Evolutionary conservation across 2,113 vertebrate species (phyloP), one percentile per base, ranked within the genome.

Genomic region (Sylvicapra grimmia): DNA sequence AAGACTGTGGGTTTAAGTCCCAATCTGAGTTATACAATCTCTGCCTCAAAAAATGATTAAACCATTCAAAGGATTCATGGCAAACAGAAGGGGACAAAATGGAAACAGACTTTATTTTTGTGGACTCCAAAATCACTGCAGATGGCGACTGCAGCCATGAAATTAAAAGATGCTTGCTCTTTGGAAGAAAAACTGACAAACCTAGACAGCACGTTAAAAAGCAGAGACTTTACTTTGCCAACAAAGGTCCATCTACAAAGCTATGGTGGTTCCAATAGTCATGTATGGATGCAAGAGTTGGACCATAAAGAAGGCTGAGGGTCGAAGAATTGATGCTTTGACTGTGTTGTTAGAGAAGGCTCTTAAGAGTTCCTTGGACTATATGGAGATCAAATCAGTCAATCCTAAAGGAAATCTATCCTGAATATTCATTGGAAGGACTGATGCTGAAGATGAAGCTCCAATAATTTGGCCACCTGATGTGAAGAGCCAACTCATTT

Each of bases 121-220:
- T 40, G 19, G n/a, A 13, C n/a, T 12, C 68, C n/a, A 75, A 40
- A 75, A 75, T 75, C n/a, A 75, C 68, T 75, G 19, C n/a, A 40
- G 68, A 72, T 1, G 0, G n/a, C 0, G 19, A 72, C 68, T 72
- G 19, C n/a, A 40, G n/a, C 68, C 19, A 12, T 23, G 10, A 72
- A 40, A 72, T 12, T 40, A 72, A 72, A 72, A 72, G n/a, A 72
- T 0, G 0, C 68, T 72, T 40, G 3, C 2, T 23, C n/a, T 72
- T 72, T 40, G 68, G 19, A 72, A 72, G 68, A 40, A 72, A 72
- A 72, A 1, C 19, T 6, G 5, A 40, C 68, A 40, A 72, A 72
- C 10, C 10, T 40, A 12, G n/a, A 40, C 18, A 23, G n/a, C 9
- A 40, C 0, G 0, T 72, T 72, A 23, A 23, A 23, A 40, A 23